Percentiles rank a stretch among this genome's conserved stretches.
phyloP scores from a whole-genome alignment of 2,888 invertebrate genomes.

The Sesia apiformis region DNA sequence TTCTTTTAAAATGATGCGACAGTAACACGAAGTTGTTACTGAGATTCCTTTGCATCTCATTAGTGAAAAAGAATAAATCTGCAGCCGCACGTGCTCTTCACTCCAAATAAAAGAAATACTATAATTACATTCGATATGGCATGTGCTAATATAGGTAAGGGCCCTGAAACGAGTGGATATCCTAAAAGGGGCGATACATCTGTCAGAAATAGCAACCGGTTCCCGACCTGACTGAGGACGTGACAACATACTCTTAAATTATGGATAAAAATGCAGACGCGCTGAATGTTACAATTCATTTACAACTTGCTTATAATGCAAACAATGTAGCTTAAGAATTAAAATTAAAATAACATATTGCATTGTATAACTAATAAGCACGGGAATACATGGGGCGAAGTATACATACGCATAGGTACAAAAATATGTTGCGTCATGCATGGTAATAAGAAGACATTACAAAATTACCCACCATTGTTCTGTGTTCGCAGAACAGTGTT shows the following conservation, averaged over 20 bases:
- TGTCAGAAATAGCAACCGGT: constrained; percentile 9
- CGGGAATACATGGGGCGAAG: too few relatives aligned
- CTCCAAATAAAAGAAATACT: constrained; percentile 12
- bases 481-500: constrained; percentile 59
- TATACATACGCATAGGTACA: background rate
- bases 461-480: constrained; percentile 70
- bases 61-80: constrained; percentile 7
- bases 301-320: too few relatives aligned
- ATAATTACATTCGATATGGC: constrained; percentile 14
- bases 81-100: constrained; percentile 19
- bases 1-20: constrained; percentile 21
- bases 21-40: constrained; percentile 11
- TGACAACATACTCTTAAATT: too few relatives aligned
- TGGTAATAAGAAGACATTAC: constrained; percentile 67
- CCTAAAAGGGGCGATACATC: constrained; percentile 16
- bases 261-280: background rate
- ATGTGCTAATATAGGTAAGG: constrained; percentile 11
- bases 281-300: too few relatives aligned
- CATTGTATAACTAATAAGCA: too few relatives aligned
- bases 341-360: too few relatives aligned
- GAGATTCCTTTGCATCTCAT: constrained; percentile 17
- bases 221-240: background rate
- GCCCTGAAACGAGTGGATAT: constrained; percentile 9
- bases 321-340: too few relatives aligned
- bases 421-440: constrained; percentile 56